Evolutionary conservation across 2,797 vertebrate genomes (phyloP), one percentile per base, ranked within the genome.

Genomic region (Denticeps clupeoides): DNA sequence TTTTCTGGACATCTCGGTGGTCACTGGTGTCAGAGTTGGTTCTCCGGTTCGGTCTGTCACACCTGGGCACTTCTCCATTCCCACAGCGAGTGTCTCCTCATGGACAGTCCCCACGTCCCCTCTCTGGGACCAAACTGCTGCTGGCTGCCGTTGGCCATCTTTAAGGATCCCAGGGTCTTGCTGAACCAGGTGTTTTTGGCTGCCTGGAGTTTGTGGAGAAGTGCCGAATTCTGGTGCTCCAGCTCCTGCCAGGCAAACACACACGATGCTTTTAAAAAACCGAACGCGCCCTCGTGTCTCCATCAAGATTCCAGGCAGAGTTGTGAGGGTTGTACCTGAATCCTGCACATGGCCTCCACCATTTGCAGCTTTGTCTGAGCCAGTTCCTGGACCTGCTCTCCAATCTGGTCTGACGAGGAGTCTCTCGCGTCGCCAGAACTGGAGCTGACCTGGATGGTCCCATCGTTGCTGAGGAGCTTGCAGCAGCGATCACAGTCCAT

Each of bases 101-200:
- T 1, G 25, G 59, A 48, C 25, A 59, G 32, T 1, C 15, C 64
- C 69, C 58, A 69, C 44, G 47, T 35, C 15, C 38, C 10, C 0
- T 74, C 60, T 46, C 27, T 51, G 48, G 44, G 53, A 22, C 16
- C 47, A 1, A 58, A 3, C 0, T 73, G 58, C 63, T 84, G 82
- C 0, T 77, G 82, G 16, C 82, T 73, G 5, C 41, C 55, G 0
- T 80, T 62, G 48, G 86, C 83, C 0, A 89, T 86, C 73, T 88
- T 83, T 73, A 93, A 84, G 49, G 89, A 91, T 72, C 85, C 89
- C 77, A 96, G 82, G 25, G 90, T 89, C 80, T 94, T 97, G 63
- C 79, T 92, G 84, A 96, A 86, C 93, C 93, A 97, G 78, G 75
- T 93, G 84, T 92, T 91, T 75, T 87, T 93, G 45, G 89, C 82